Conservation (phyloP, 2,113 vertebrate species). For the Tachuris rubrigastra region DNA sequence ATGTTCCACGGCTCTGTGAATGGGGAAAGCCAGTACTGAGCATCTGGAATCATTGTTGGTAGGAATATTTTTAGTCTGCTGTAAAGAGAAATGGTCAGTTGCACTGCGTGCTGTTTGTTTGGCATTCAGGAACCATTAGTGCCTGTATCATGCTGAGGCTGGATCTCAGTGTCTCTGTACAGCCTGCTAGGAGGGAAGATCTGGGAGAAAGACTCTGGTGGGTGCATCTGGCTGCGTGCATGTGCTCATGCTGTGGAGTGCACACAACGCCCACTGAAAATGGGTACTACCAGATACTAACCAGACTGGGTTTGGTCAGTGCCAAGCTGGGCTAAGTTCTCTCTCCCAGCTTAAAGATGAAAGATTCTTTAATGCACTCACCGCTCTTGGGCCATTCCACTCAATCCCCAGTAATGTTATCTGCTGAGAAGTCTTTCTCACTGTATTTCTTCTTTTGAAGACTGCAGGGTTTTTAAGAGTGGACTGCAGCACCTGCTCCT, state of each 20-base stretch:
- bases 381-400: not conserved
- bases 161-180: not conserved
- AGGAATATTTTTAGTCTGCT: not conserved
- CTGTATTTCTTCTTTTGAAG: conserved; percentile 16
- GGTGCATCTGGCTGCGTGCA: not conserved
- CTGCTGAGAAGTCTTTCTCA: not conserved
- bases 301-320: not conserved
- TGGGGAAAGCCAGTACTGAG: not conserved
- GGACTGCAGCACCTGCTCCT: conserved; percentile 9
- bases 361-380: not conserved
- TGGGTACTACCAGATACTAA: not conserved
- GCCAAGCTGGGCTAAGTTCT: not conserved
- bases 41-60: not conserved
- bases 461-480: not conserved
- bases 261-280: not conserved
- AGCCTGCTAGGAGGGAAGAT: not conserved
- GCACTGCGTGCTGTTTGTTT: not conserved
- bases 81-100: not conserved
- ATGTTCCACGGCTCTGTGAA: not conserved
- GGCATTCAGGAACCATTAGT: not conserved
- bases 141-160: not conserved
- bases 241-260: not conserved
- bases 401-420: not conserved
- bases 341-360: not conserved
- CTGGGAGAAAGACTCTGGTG: not conserved